Evolutionary conservation across 35 echinoderm and acorn worm species (phyloP).

Genomic region (Anneissia japonica): DNA sequence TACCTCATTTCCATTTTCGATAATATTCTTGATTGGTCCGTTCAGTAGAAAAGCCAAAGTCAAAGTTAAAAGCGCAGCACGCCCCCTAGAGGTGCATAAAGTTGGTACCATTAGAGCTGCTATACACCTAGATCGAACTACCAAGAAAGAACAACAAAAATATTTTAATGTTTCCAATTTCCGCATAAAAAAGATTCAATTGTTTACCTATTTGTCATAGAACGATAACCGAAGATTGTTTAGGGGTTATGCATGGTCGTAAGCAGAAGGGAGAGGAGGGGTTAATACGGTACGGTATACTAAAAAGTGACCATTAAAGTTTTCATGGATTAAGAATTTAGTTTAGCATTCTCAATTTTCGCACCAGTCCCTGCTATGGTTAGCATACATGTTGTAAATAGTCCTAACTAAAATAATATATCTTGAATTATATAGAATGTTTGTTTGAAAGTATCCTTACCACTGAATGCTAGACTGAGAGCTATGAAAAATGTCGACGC

Average conservation of each 20-base stretch:
- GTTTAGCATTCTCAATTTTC: not conserved
- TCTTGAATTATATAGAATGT: not conserved
- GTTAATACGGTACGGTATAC: not conserved
- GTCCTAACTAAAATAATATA: not conserved
- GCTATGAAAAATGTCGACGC: slow-evolving; percentile 60
- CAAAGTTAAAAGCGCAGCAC: slow-evolving; percentile 62
- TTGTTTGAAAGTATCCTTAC: slow-evolving; percentile 32
- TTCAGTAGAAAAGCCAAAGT: slow-evolving; percentile 56
- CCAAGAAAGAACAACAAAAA: not conserved
- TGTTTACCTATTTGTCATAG: not conserved
- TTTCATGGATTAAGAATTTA: not conserved
- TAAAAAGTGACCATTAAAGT: not conserved
- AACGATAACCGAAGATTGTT: not conserved
- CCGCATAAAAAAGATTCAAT: no score
- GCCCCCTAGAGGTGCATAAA: slow-evolving; percentile 77
- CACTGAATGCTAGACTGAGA: slow-evolving; percentile 60
- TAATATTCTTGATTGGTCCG: slow-evolving; percentile 89
- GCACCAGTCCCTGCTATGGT: not conserved
- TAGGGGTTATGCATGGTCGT: no score
- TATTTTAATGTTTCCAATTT: not conserved
- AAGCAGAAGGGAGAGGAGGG: not conserved
- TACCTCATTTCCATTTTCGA: slow-evolving; percentile 60
- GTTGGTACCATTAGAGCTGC: slow-evolving; percentile 74
- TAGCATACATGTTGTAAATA: not conserved
- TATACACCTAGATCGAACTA: slow-evolving; percentile 73